Base-by-base conservation (phyloP, 1,140 invertebrate species). In the Scaptodrosophila lebanonensis region DNA sequence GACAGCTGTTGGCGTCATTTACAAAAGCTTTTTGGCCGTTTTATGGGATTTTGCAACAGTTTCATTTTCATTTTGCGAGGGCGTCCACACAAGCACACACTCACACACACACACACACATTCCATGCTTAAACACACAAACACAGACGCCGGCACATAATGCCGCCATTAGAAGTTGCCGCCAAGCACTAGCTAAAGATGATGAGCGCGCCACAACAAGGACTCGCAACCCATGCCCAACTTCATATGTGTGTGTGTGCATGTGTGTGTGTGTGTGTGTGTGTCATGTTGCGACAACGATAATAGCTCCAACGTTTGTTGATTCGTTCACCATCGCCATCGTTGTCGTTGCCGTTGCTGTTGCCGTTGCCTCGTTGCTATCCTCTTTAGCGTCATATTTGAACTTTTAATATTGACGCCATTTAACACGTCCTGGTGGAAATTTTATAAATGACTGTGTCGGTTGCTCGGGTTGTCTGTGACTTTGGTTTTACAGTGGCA, bases 271-370 rank as follows among this genome's bases (percentile, higher is more conserved):
- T 59, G 48, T 58, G 48, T 89, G 91, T 48, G 98, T 95, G 20
- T 94, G 89, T 27, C 93, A 93, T 17, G 97, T 87, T 65, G 90
- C 90, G 12, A 96, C 92, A 84, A 96, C 90, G 88, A 97, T 98
- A 29, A 92, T 90, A 17, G 95, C 92, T 90, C 97, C 97, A 65
- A 95, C 89, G 16, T 95, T 87, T 9, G 95, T 93, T 87, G 68
- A 73, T 94, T 95, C 9, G 94, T 91, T 96, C 97, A 87, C 98
- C 96, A 40, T 95, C 71, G 84, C 98, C 96, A 72, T 91, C 91
- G 88, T 97, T 96, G 89, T 95, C 94, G 93, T 97, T 89, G 88
- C 96, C 95, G 92, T 89, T 97, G 95, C 85, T 95, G 97, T 87
- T 97, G 97, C 3, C 92, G 89, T 87, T 97, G 97, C 84, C 98